phyloP scores from a whole-genome alignment of 1,140 invertebrate genomes.

The Conopomorpha cramerella region DNA sequence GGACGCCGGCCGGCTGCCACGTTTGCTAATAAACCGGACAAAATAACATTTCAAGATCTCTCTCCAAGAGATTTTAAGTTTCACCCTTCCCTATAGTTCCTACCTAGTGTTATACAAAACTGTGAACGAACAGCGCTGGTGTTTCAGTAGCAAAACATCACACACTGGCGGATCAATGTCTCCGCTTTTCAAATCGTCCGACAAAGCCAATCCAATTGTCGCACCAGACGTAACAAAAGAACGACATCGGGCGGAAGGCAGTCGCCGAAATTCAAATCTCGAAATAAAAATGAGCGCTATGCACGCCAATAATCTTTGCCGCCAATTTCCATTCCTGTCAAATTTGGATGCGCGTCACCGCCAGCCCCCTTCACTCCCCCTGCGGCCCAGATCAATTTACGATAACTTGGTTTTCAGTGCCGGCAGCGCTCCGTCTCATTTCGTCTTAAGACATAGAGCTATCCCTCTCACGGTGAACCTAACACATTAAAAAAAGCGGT shows the following conservation, averaged over 20 bases:
- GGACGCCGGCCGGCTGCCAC: no score
- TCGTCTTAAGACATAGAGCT: constrained; percentile 41
- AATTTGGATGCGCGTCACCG: constrained; percentile 37
- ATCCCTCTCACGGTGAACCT: constrained; percentile 25
- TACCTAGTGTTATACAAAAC: no score
- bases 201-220: neutral
- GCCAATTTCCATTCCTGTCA: constrained; percentile 58
- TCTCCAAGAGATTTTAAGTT: no score
- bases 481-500: constrained; percentile 8
- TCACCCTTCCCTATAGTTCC: neutral
- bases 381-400: constrained; percentile 48
- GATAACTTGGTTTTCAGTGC: constrained; percentile 37
- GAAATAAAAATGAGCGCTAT: constrained; percentile 10
- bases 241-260: no score
- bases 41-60: no score
- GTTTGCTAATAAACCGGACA: no score
- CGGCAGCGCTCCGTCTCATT: constrained; percentile 24
- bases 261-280: neutral
- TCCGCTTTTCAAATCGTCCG: neutral
- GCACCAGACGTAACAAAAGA: no score
- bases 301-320: constrained; percentile 46
- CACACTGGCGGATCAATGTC: neutral
- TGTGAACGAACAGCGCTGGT: no score
- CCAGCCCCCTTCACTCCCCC: constrained; percentile 22
- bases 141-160: neutral